Percentiles rank a stretch among this genome's conserved stretches.
These are phyloP conservation scores for Aphelenchoides avenae DNA, from an alignment of 1,140 invertebrate species.

Conservation along the genomic window DNA sequence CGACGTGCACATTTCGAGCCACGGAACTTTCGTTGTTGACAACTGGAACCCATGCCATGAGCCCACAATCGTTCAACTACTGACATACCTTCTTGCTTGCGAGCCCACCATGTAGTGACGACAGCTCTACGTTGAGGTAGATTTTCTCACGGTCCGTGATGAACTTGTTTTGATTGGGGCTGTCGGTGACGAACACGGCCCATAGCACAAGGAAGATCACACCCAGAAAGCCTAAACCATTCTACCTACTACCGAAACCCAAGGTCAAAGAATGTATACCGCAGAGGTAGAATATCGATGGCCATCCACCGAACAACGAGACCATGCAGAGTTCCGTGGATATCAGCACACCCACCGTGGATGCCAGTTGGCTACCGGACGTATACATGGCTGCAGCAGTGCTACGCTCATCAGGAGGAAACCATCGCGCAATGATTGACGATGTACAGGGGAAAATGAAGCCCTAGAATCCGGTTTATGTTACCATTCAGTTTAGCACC, in stretches of 20 bases:
- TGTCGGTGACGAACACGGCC: constrained; percentile 21
- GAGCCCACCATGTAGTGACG: background rate
- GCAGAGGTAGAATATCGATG: constrained; percentile 35
- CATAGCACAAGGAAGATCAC: constrained; percentile 20
- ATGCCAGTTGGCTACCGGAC: constrained; percentile 35
- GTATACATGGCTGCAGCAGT: constrained; percentile 30
- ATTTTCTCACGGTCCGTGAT: constrained; percentile 18
- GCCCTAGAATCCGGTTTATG: no score
- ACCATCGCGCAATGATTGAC: constrained; percentile 17
- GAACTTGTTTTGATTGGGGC: constrained; percentile 25
- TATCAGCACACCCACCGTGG: constrained; percentile 21
- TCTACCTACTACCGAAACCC: background rate
- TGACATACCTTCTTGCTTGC: constrained; percentile 1
- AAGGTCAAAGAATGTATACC: constrained; percentile 13
- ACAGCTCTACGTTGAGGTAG: constrained; percentile 16
- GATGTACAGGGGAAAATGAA: constrained; percentile 32
- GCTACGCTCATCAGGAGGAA: constrained; percentile 25
- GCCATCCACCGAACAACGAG: constrained; percentile 36
- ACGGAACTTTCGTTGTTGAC: constrained; percentile 15
- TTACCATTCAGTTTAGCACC: no score
- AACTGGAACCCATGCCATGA: background rate
- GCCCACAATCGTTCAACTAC: background rate
- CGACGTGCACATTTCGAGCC: constrained; percentile 7
- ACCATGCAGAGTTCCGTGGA: constrained; percentile 27
- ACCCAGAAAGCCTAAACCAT: constrained; percentile 21